Base-by-base conservation (phyloP, 2,888 invertebrate genomes). In the Drosophila diplacantha region DNA sequence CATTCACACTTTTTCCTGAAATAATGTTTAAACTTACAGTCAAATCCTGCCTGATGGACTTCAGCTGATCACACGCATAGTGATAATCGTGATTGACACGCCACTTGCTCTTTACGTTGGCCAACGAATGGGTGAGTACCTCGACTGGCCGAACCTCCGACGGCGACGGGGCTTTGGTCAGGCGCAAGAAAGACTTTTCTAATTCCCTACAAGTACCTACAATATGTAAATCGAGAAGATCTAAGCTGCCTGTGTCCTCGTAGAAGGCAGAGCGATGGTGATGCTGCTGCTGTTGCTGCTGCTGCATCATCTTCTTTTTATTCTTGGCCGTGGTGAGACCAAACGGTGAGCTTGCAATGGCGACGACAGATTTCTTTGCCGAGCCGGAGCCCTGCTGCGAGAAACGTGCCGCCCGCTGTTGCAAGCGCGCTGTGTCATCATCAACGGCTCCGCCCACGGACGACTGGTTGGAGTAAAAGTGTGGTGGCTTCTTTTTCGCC, bases 31-130 rank as follows among this genome's bases (percentile, higher is more conserved):
- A 5, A 85, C 92, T 91, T 89, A 97, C 99, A 69, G 99, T 99
- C 81, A 99, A 91, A 92, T 99, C 99, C 90, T 99, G 99, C 78
- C 99, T 91, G 75, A 99, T 98, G 9, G 98, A 98, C 89, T 99
- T 99, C 60, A 99, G 91, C 89, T 99, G 99, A 91, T 99, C 98
- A 90, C 98, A 99, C 64, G 96, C 95, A 90, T 97, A 99, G 89
- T 93, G 93, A 89, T 99, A 99, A 90, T 99, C 98, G 85, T 94
- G 94, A 83, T 94, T 95, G 59, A 92, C 91, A 72, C 93, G 91
- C 97, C 99, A 99, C 83, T 94, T 93, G 44, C 93, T 91, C 89
- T 98, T 97, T 12, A 99, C 98, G 90, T 95, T 94, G 85, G 92
- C 92, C 84, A 99, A 91, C 44, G 99, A 95, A 86, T 92, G 92